phyloP scores from a whole-genome alignment of 23 tunicate genomes.

The Trididemnum clinides region DNA sequence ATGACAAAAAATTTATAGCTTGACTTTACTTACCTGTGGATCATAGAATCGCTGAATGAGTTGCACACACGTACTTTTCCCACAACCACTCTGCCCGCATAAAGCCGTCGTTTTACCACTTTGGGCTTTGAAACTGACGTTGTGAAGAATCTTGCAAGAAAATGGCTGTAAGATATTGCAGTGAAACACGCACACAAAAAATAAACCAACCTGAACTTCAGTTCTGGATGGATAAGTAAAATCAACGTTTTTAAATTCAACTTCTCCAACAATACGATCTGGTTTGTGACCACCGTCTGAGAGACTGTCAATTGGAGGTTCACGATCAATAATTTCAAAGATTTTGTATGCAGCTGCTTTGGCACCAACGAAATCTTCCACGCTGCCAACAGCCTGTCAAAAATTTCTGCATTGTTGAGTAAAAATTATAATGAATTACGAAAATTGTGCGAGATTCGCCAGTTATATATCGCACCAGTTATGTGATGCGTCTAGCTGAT shows the following conservation, averaged over 20 bases:
- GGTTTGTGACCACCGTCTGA: slow-evolving; percentile 89
- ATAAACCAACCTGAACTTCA: slow-evolving; percentile 88
- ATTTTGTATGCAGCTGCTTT: slow-evolving; percentile 94
- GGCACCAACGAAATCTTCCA: slow-evolving; percentile 83
- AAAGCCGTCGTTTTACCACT: slow-evolving; percentile 85
- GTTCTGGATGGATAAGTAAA: slow-evolving; percentile 94
- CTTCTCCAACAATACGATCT: slow-evolving; percentile 67
- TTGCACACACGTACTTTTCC: slow-evolving; percentile 89
- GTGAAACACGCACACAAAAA: no score
- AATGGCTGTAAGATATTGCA: no score
- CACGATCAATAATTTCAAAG: slow-evolving; percentile 95
- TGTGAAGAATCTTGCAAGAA: slow-evolving; percentile 65
- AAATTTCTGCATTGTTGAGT: no score
- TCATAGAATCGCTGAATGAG: slow-evolving; percentile 93
- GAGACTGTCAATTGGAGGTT: slow-evolving; percentile 74
- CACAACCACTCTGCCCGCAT: slow-evolving; percentile 96
- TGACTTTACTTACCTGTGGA: slow-evolving; percentile 68
- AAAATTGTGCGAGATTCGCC: no score
- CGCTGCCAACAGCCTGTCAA: slow-evolving; percentile 72
- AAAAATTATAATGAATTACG: no score
- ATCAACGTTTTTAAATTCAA: slow-evolving; percentile 81
- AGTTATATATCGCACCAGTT: no score
- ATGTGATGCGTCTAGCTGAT: no score
- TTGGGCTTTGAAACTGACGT: slow-evolving; percentile 68
- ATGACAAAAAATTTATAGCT: no score